Conservation (phyloP, 2,797 vertebrate genomes). For the Argya squamiceps region DNA sequence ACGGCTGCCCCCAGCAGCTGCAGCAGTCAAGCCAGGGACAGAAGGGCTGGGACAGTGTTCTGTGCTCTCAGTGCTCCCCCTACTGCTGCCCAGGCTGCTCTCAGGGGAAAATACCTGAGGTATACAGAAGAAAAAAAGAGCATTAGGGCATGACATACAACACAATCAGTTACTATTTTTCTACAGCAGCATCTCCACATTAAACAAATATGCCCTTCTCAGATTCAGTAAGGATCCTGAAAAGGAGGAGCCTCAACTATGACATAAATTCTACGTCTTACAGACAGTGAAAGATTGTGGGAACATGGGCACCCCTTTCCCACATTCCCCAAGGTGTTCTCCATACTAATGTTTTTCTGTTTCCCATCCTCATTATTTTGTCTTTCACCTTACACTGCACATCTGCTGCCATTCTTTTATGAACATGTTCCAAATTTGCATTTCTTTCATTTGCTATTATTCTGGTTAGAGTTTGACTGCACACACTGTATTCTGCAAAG, state of each 20-base stretch:
- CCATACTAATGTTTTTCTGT: neutral
- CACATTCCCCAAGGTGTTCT: neutral
- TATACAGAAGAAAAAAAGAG: neutral
- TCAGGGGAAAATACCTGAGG: neutral
- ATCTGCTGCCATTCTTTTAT: neutral
- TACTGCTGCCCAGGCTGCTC: neutral
- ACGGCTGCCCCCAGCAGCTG: neutral
- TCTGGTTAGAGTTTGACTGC: neutral
- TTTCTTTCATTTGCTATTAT: accelerated
- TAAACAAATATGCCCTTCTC: neutral
- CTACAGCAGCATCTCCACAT: neutral
- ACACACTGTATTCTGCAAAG: neutral
- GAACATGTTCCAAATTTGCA: neutral
- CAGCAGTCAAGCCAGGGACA: neutral
- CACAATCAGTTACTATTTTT: neutral
- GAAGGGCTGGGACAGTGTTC: neutral
- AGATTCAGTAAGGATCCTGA: neutral
- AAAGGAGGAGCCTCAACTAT: neutral
- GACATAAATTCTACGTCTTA: neutral
- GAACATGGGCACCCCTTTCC: neutral
- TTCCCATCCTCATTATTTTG: neutral
- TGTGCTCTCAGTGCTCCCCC: conserved; percentile 22
- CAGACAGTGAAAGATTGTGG: neutral
- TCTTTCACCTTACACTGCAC: neutral
- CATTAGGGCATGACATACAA: neutral